These are phyloP conservation scores for Spatulosminthurus flaviceps DNA, from an alignment of 2,888 invertebrate genomes.

Conservation along the genomic window DNA sequence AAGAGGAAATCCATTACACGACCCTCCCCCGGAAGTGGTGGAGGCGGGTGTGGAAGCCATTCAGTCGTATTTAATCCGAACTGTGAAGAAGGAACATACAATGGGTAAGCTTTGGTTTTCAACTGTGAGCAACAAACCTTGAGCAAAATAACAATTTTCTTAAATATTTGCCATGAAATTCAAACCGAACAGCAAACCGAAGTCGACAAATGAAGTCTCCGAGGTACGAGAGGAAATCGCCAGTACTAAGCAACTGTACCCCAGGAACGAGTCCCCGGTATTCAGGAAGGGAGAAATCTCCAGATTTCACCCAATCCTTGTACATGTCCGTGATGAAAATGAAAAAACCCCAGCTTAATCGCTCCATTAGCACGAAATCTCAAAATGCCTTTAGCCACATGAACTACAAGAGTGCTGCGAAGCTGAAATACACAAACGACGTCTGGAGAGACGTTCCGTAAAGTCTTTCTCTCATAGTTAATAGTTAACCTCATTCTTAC, in stretches of 20 bases:
- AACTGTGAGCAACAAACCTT: no score
- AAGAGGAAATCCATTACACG: constrained; percentile 50
- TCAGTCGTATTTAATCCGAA: constrained; percentile 40
- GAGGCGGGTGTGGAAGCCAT: constrained; percentile 49
- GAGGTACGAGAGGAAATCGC: not conserved
- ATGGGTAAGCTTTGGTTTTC: no score
- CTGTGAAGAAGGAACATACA: constrained; percentile 7
- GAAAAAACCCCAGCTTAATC: not conserved
- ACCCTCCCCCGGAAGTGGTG: constrained; percentile 50
- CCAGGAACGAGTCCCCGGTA: constrained; percentile 3
- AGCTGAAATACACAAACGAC: constrained; percentile 54
- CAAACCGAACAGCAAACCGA: not conserved
- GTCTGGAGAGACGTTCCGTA: constrained; percentile 56
- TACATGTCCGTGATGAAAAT: constrained; percentile 12
- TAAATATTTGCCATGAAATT: no score
- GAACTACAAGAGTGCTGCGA: constrained; percentile 42
- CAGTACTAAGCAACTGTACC: not conserved
- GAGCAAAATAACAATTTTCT: no score
- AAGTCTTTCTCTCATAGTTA: no score
- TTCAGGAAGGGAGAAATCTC: not conserved
- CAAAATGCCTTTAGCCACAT: constrained; percentile 18
- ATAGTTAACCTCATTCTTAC: no score
- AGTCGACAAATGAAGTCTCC: not conserved
- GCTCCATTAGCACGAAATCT: not conserved
- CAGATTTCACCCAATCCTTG: constrained; percentile 38